Conservation (phyloP, 2,888 invertebrate genomes). For the Lacanobia wlatinum region DNA sequence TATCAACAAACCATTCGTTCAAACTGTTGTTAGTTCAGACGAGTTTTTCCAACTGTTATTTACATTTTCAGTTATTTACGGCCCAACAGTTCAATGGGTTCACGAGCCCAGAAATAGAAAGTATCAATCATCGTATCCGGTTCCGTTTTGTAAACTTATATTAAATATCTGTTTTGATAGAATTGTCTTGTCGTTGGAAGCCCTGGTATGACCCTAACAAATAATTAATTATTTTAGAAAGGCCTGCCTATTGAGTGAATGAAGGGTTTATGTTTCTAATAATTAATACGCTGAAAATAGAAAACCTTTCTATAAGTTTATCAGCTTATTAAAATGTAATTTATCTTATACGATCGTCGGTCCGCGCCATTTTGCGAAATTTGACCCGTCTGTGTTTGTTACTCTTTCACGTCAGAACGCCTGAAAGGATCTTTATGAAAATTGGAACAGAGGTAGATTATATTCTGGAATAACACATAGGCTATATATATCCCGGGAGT, state of each 20-base stretch:
- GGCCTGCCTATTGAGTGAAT: neutral
- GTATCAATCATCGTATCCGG: neutral
- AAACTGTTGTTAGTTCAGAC: conserved; percentile 17
- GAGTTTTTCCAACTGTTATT: conserved; percentile 21
- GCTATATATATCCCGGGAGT: no score
- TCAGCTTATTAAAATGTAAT: no score
- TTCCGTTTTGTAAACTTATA: conserved; percentile 14
- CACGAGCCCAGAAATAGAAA: conserved; percentile 11
- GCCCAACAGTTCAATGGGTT: conserved; percentile 20
- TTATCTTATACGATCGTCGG: no score
- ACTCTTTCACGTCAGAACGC: no score
- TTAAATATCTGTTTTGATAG: conserved; percentile 3
- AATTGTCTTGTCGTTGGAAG: neutral
- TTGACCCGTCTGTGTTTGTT: no score
- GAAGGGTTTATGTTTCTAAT: neutral
- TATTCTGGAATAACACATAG: no score
- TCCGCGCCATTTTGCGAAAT: no score
- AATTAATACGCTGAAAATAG: neutral
- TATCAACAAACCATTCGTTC: conserved; percentile 6
- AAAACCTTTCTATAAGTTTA: neutral
- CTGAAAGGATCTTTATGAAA: no score
- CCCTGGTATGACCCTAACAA: neutral
- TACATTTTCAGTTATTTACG: conserved; percentile 29
- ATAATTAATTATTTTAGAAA: neutral
- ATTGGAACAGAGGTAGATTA: no score